Evolutionary conservation across 2,113 vertebrate genomes (phyloP).

Genomic region (Artemisiospiza belli): DNA sequence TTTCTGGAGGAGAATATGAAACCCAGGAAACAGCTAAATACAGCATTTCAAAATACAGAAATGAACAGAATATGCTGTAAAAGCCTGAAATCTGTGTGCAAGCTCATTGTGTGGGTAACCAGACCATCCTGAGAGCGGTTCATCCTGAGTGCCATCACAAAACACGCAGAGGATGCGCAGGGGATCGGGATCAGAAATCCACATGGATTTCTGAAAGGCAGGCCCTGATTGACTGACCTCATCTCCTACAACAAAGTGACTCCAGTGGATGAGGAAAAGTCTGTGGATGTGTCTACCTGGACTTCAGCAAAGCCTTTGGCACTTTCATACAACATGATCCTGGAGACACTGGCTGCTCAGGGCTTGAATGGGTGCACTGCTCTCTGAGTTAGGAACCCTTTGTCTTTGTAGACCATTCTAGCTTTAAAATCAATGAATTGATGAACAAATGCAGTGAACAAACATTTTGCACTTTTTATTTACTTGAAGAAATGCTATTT

Average conservation of each 20-base stretch:
- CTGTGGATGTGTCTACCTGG: neutral
- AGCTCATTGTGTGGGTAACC: neutral
- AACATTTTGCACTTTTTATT: neutral
- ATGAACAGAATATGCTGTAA: neutral
- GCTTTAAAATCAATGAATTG: neutral
- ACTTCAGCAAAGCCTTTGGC: neutral
- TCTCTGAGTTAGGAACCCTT: neutral
- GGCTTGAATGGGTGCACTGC: neutral
- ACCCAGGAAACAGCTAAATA: slow-evolving; percentile 1
- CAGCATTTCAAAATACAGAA: neutral
- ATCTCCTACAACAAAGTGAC: neutral
- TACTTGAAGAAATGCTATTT: neutral
- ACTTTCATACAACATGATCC: neutral
- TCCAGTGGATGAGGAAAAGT: neutral
- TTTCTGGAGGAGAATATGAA: neutral
- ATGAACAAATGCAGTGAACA: neutral
- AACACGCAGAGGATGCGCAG: accelerated
- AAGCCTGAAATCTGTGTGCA: neutral
- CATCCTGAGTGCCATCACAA: neutral
- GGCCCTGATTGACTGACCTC: neutral
- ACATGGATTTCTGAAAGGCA: neutral
- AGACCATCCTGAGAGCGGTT: neutral
- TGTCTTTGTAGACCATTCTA: neutral
- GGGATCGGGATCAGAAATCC: neutral
- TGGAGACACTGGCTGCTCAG: accelerated